Evolutionary conservation across 2,113 vertebrate species (phyloP).

Genomic region (Chaetodon auriga): DNA sequence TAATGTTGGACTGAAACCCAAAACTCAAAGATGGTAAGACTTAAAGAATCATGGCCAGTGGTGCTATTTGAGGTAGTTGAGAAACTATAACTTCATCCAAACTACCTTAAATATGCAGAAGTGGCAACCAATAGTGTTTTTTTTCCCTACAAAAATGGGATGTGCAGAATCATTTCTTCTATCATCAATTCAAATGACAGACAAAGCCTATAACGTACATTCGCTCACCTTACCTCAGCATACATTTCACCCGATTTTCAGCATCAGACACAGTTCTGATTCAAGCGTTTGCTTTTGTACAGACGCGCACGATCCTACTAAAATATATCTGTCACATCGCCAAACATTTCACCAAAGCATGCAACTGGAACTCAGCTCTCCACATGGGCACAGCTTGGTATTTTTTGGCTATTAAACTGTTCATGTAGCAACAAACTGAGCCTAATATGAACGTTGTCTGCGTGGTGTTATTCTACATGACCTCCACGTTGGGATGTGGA

Average conservation of each 20-base stretch:
- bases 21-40: not conserved
- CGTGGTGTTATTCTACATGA: conserved; percentile 64
- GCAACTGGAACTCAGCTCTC: not conserved
- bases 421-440: conserved; percentile 11
- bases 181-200: not conserved
- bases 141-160: not conserved
- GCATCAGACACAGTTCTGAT: not conserved
- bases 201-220: too few species aligned
- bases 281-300: not conserved
- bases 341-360: conserved; percentile 1
- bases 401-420: conserved; percentile 43
- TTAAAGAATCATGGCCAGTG: not conserved
- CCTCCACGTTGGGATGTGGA: conserved; percentile 45
- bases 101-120: rapidly evolving
- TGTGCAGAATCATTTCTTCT: too few species aligned
- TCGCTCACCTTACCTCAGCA: not conserved
- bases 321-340: not conserved
- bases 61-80: not conserved
- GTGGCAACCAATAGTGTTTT: not conserved
- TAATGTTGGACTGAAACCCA: not conserved
- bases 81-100: not conserved
- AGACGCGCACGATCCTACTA: not conserved
- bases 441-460: conserved; percentile 45
- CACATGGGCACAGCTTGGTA: conserved; percentile 20
- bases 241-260: not conserved